Evolutionary conservation across 1,140 invertebrate species (phyloP).

Genomic region (Neodiprion virginianus): DNA sequence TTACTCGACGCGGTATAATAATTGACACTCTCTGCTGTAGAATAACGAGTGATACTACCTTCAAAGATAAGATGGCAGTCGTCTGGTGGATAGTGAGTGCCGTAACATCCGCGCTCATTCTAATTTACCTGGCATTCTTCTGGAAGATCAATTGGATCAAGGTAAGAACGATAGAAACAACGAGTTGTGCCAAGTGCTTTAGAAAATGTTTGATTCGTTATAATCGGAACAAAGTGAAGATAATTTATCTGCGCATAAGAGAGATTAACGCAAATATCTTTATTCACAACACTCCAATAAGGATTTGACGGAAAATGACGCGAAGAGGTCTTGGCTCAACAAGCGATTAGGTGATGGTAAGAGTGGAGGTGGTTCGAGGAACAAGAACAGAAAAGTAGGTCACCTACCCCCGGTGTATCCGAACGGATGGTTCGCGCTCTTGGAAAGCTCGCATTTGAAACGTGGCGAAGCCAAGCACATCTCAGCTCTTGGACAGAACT

Average conservation of each 20-base stretch:
- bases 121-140: constrained; percentile 45
- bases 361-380: neutral
- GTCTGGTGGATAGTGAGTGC: constrained; percentile 6
- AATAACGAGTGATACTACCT: neutral
- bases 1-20: no score
- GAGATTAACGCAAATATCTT: constrained; percentile 16
- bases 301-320: constrained; percentile 35
- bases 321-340: constrained; percentile 48
- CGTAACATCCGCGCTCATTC: constrained; percentile 26
- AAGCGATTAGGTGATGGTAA: constrained; percentile 29
- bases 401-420: constrained; percentile 84
- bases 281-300: constrained; percentile 22
- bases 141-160: constrained; percentile 52
- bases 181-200: no score
- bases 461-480: constrained; percentile 69
- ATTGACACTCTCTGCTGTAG: no score
- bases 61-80: neutral
- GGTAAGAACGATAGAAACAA: constrained; percentile 36
- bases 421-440: constrained; percentile 87
- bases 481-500: constrained; percentile 75
- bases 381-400: constrained; percentile 61
- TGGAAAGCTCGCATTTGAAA: constrained; percentile 73
- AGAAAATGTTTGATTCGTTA: constrained; percentile 3
- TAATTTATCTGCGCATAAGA: neutral
- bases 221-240: neutral